These are phyloP conservation scores for Caenorhabditis remanei DNA, from an alignment of 1,140 invertebrate genomes.

Conservation along the genomic window DNA sequence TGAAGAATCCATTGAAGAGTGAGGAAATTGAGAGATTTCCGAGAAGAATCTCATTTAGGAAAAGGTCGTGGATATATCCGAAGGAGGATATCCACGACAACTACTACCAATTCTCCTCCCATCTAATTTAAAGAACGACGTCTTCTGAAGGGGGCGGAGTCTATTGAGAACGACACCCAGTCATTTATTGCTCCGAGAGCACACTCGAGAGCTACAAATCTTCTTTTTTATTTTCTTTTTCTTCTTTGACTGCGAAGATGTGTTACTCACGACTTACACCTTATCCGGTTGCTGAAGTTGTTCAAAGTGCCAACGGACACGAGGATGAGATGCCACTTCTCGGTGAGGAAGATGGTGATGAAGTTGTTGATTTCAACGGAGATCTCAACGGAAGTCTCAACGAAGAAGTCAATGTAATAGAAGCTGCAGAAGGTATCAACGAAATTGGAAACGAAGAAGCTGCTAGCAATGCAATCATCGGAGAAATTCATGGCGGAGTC, in stretches of 20 bases:
- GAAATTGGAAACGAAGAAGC: too few species aligned
- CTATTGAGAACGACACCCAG: neutral
- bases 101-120: neutral
- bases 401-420: too few species aligned
- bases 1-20: too few species aligned
- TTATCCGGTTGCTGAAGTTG: conserved; percentile 17
- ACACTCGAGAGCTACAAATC: conserved; percentile 2
- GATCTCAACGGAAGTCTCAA: too few species aligned
- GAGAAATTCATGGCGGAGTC: neutral
- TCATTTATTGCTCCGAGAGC: conserved; percentile 36
- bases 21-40: too few species aligned
- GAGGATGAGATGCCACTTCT: neutral
- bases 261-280: neutral
- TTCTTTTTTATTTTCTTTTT: neutral
- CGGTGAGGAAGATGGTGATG: neutral
- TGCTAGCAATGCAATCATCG: neutral
- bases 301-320: neutral
- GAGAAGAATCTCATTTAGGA: too few species aligned
- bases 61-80: too few species aligned
- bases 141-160: conserved; percentile 23
- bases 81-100: too few species aligned
- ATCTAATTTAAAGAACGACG: neutral
- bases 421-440: too few species aligned
- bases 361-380: too few species aligned
- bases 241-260: neutral